These are phyloP conservation scores for Netelia fuscicornis DNA, from an alignment of 2,888 invertebrate genomes.

Conservation along the genomic window DNA sequence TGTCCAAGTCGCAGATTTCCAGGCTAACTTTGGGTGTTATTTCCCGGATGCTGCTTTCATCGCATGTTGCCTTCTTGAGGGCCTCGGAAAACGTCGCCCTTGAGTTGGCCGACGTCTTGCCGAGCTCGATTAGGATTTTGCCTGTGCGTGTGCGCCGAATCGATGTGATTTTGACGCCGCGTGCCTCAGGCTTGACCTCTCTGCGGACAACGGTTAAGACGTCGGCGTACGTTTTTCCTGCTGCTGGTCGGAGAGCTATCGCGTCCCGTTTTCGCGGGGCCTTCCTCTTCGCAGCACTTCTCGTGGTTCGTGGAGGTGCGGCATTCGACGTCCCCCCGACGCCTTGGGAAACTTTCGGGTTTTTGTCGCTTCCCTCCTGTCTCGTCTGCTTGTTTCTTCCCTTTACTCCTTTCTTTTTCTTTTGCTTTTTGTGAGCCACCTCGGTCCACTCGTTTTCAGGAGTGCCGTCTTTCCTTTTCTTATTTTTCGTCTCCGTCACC, in stretches of 20 bases:
- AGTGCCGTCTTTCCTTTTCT: too few relatives aligned
- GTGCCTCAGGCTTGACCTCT: conserved; percentile 39
- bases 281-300: not conserved
- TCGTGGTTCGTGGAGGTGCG: not conserved
- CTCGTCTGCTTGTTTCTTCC: not conserved
- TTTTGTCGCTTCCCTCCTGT: not conserved
- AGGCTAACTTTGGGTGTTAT: too few relatives aligned
- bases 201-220: conserved; percentile 20
- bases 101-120: not conserved
- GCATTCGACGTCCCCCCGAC: not conserved
- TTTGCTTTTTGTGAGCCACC: not conserved
- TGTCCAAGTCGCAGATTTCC: too few relatives aligned
- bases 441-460: not conserved
- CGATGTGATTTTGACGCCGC: conserved; percentile 10
- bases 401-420: not conserved
- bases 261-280: conserved; percentile 7
- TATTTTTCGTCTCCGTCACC: too few relatives aligned
- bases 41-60: too few relatives aligned
- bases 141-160: conserved; percentile 22
- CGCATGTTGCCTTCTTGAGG: too few relatives aligned
- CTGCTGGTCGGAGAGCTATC: conserved; percentile 1
- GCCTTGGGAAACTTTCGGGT: not conserved
- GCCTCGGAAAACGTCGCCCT: too few relatives aligned
- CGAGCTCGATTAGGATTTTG: conserved; percentile 39
- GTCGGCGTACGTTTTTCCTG: conserved; percentile 35